phyloP scores from a whole-genome alignment of 2,113 vertebrate genomes.

The Boleophthalmus pectinirostris region DNA sequence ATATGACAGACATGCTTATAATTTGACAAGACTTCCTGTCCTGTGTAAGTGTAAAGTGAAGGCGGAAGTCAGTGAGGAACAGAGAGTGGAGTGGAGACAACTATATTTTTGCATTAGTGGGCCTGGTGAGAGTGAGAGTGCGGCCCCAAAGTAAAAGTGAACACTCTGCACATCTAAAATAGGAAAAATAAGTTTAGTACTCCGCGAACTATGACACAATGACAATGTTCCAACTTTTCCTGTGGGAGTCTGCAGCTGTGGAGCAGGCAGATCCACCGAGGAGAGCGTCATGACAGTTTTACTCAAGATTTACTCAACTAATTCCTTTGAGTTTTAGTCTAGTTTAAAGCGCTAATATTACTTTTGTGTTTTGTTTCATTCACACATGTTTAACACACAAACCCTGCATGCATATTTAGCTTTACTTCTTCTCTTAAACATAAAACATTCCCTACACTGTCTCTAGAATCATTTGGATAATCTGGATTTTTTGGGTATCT shows the following conservation, averaged over 20 bases:
- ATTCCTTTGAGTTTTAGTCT: no score
- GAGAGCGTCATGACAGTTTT: constrained; percentile 8
- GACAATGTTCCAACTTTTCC: constrained; percentile 2
- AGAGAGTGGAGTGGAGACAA: neutral
- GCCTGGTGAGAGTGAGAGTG: neutral
- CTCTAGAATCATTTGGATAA: no score
- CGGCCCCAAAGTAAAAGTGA: neutral
- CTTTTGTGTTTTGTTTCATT: no score
- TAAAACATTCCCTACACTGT: no score
- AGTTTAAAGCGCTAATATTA: no score
- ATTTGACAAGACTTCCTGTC: neutral
- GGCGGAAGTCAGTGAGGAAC: neutral
- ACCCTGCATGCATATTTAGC: no score
- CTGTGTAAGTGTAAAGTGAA: neutral
- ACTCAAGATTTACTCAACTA: no score
- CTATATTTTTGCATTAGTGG: neutral
- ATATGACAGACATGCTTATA: neutral
- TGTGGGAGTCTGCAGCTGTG: neutral
- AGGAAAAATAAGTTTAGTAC: neutral
- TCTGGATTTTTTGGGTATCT: no score
- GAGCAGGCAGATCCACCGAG: neutral
- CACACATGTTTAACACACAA: no score
- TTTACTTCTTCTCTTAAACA: no score
- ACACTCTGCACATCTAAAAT: constrained; percentile 11
- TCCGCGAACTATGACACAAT: constrained; percentile 8